These are phyloP conservation scores for Presbytis comata DNA, from an alignment of 2,797 vertebrate species.

Conservation along the genomic window DNA sequence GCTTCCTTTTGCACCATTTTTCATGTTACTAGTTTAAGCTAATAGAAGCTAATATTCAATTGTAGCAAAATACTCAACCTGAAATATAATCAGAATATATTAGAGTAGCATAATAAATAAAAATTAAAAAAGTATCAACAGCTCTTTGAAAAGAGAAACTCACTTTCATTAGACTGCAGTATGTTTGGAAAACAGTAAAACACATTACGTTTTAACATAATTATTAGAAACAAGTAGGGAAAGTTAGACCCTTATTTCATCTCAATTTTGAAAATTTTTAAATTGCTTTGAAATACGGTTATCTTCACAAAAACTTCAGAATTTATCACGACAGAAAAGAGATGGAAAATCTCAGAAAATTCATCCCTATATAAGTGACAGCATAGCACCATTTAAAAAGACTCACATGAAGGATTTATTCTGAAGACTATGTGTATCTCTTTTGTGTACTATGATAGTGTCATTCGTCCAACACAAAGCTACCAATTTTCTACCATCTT, in stretches of 20 bases:
- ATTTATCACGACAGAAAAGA: neutral
- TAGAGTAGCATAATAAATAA: neutral
- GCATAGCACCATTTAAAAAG: neutral
- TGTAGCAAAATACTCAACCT: neutral
- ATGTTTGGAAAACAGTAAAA: neutral
- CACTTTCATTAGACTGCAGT: neutral
- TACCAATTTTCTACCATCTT: conserved; percentile 48
- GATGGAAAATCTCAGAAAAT: neutral
- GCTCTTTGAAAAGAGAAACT: neutral
- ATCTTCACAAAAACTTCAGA: neutral
- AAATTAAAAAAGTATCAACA: neutral
- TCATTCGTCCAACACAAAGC: neutral
- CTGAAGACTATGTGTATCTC: neutral
- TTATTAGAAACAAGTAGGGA: neutral
- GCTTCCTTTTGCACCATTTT: neutral
- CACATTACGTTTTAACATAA: neutral
- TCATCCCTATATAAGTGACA: neutral
- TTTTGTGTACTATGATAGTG: neutral
- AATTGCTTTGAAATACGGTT: neutral
- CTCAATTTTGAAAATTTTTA: neutral
- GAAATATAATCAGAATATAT: neutral
- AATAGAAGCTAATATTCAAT: neutral
- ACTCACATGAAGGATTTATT: neutral
- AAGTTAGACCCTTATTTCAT: neutral
- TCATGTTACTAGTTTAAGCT: neutral